Evolutionary conservation across 35 echinoderm and acorn worm species (phyloP), one percentile per base, ranked within the genome.

Genomic region (Heliocidaris tuberculata): DNA sequence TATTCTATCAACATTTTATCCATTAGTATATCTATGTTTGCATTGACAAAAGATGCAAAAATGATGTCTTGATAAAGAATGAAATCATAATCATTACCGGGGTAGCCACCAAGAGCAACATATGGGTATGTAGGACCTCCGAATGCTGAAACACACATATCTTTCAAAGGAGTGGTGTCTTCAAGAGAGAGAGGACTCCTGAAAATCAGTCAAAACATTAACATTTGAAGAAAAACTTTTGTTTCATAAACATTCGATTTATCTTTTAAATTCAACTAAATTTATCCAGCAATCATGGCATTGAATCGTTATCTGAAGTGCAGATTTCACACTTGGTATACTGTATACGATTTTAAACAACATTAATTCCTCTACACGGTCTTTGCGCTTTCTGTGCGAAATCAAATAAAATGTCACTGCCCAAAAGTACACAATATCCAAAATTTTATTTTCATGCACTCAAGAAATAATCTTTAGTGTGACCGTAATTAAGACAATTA

Each of bases 91-190:
- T 27, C 21, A n/a, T 88, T 94, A 94, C 93, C 92, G 86, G 94
- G 91, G 48, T 96, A 98, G 52, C 97, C 97, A 92, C 97, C 97
- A 9, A 96, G 60, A 56, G 59, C 85, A 9, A 98, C 96, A 85
- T 96, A 98, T 31, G 97, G 95, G 47, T 96, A 97, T 15, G 95
- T 94, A 2, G 97, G 97, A 27, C 97, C 97, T 21, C 96, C 95
- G 24, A 98, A 98, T 8, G 50, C 92, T 19, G 93, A 95, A 15
- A 96, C 86, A 95, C 97, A 98, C 29, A 85, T 95, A 13, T 96
- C 94, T 9, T 30, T 13, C 15, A 98, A 65, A 17, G 94, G 91
- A 31, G 97, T 98, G 12, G 93, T 95, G 92, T 98, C 97, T 88
- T 96, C 50, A 31, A 95, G 27, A 27, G 96, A 94, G 30, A 98